Evolutionary conservation across 2,888 invertebrate genomes (phyloP), one percentile per base, ranked within the genome.

Genomic region (Stenodera caucasica): DNA sequence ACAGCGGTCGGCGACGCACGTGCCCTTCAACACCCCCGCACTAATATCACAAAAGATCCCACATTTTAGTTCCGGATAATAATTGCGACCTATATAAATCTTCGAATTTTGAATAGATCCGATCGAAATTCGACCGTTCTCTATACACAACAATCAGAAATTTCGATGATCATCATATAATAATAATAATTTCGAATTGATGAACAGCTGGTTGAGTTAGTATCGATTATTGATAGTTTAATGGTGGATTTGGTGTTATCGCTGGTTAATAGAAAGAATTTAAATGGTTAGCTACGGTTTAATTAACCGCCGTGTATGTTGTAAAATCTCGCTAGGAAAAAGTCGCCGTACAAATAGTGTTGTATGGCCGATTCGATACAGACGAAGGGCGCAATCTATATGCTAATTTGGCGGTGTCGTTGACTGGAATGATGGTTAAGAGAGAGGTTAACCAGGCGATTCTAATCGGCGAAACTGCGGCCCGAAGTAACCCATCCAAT

Each of bases 41-140:
- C 70, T 70, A 70, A 65, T 32, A 23, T 60, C 59, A 74, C 75
- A 76, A 76, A 74, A 74, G 77, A 71, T 72, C 70, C 45, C 70
- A 69, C 75, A 74, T 74, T 79, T 80, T 80, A 80, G 80, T 80
- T 79, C 77, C 80, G 80, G 78, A 77, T 80, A 79, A 80, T 80
- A 77, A 78, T 70, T 73, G 72, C 29, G 53, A 37, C 58, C 58
- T n/a, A n/a, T 58, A 61, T 61, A 45, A 45, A 45, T 45, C 45
- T 45, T 45, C 21, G 21, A 45, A n/a, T n/a, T 45, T 18, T 45
- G 45, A 45, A 21, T 45, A 21, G 15, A 45, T 45, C 45, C 9
- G 15, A 32, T 4, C 8, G 18, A 45, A 11, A 11, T 45, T 45
- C 9, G 45, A 45, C 45, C 45, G 21, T 45, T 45, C 12, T n/a